Base-by-base conservation (phyloP, 2,113 vertebrate genomes). In the Rhabdornis inornatus region DNA sequence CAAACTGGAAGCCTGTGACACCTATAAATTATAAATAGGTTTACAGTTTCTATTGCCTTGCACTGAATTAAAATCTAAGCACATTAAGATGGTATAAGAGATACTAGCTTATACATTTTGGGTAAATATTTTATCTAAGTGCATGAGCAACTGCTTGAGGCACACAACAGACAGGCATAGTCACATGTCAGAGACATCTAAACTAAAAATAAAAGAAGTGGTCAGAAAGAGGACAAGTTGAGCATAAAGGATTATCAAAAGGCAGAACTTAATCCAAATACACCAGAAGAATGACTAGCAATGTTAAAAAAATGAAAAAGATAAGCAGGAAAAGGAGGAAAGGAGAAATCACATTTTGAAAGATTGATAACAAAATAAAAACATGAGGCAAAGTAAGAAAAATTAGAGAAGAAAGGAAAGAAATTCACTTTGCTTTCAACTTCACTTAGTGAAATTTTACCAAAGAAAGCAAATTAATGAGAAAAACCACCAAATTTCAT, bases 401-500 rank as follows among this genome's bases (percentile, higher is more conserved):
- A 76, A 68, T 35, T 24, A 44, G 37, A 83, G 23, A 35, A 87
- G 6, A 69, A 74, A 49, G 2, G 17, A 75, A 12, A 63, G 25
- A 75, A 84, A 78, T 7, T 59, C 15, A 8, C 6, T 45, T 69
- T n/a, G 8, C 4, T 87, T 72, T 88, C 44, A 72, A 30, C 2
- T 47, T 82, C 3, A 22, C 2, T 42, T 24, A 49, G 6, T 8
- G 12, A 65, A 45, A 44, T 39, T 56, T 79, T 72, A 47, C 15
- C 3, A 7, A 56, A 64, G 78, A 66, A 57, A 37, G 0, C 1
- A 74, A 83, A 77, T 50, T 37, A 70, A 61, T 11, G 3, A 27
- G 44, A 35, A 35, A 44, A 30, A 40, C 1, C 4, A 1, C 1
- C 21, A 27, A 11, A 16, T 81, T 66, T 81, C 0, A 6, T 24